Evolutionary conservation across 1,140 invertebrate genomes (phyloP), one percentile per base, ranked within the genome.

Genomic region (Sinonovacula constricta): DNA sequence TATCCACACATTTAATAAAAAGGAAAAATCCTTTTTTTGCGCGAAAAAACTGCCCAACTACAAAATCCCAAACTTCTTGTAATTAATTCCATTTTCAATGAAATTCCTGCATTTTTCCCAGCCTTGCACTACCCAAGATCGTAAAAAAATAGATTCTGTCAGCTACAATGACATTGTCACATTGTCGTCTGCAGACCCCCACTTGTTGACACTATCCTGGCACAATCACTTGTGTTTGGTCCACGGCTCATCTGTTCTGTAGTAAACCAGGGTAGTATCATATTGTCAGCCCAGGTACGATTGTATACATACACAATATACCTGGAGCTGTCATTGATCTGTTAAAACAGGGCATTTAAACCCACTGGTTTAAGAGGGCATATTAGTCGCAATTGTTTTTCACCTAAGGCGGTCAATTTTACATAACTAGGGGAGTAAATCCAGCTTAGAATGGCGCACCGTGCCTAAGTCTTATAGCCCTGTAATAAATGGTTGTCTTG

Each of bases 171-270:
- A 49, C 33, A 24, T 24, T 67, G 33, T 67, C 54, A 51, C 49
- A 67, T 67, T 71, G 34, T 71, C 33, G 54, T 71, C 68, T 59
- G 68, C 68, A 59, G n/a, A 39, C 24, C 34, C 31, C 30, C 53
- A 12, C 51, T 57, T 60, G 56, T 71, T 71, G 68, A 74, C 59
- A 65, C 18, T 63, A 74, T 74, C 71, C 18, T 26, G 39, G 18
- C 33, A 65, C 71, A 74, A 74, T 74, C 59, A 65, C 71, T 74
- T 62, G 59, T 71, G 31, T 28, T 60, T 62, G 5, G 15, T 49
- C n/a, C 22, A 74, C 49, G 60, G 59, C 56, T 65, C 71, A 65
- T 24, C 22, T 24, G 33, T 24, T 51, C 71, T 28, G 54, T 74
- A 74, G 71, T 74, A 60, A 26, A 1, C 5, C 36, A 36, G 63